Percentiles rank a stretch among this genome's conserved stretches.
Evolutionary conservation across 2,113 vertebrate species (phyloP).

Genomic region (Gorsachius goisagi): DNA sequence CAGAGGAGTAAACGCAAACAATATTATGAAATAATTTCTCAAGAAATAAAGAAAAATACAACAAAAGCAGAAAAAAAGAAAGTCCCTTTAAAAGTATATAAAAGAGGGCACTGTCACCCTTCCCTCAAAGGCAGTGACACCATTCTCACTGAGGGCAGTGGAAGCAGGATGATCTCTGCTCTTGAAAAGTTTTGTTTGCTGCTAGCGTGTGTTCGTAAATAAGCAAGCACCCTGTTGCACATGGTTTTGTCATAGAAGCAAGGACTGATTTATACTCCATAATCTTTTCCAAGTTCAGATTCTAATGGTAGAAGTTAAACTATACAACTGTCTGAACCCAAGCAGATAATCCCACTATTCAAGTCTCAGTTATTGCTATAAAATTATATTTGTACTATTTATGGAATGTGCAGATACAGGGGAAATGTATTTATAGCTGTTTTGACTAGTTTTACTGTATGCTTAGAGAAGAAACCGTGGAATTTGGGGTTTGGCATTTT

Average conservation of each 20-base stretch:
- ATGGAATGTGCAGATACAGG: constrained; percentile 58
- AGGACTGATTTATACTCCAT: neutral
- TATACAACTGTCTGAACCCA: neutral
- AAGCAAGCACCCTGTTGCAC: neutral
- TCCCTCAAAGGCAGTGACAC: neutral
- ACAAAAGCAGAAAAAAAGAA: neutral
- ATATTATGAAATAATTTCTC: neutral
- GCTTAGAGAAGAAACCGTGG: constrained; percentile 58
- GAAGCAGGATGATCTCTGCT: neutral
- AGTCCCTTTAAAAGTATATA: neutral
- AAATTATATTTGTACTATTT: constrained; percentile 58
- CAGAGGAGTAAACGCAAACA: neutral
- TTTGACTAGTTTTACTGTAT: constrained; percentile 23
- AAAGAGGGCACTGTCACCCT: neutral
- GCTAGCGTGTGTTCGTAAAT: neutral
- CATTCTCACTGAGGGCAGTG: neutral
- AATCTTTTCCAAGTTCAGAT: neutral
- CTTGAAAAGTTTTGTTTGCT: neutral
- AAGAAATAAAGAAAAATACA: neutral
- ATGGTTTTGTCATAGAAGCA: neutral
- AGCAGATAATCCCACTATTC: neutral
- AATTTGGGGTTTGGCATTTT: constrained; percentile 65
- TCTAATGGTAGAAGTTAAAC: neutral
- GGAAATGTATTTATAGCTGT: constrained; percentile 49
- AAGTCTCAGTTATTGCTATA: constrained; percentile 4